Percentiles rank a stretch among this genome's conserved stretches.
Conservation (phyloP, 2,113 vertebrate genomes). For the Ploceus nigricollis region DNA sequence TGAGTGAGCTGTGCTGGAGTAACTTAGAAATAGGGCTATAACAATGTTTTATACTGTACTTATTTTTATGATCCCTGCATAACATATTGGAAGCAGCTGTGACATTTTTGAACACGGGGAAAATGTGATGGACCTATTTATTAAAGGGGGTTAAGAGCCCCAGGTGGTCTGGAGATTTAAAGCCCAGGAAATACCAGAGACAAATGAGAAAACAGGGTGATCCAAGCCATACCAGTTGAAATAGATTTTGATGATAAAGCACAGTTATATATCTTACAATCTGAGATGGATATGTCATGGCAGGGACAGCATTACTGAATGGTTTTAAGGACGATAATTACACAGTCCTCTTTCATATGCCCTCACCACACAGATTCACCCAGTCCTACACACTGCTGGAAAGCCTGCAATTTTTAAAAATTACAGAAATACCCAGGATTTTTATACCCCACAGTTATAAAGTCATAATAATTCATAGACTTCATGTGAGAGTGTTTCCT, state of each 20-base stretch:
- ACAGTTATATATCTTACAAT: not conserved
- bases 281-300: not conserved
- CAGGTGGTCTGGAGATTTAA: slow-evolving; percentile 58
- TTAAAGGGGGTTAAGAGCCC: slow-evolving; percentile 51
- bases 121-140: slow-evolving; percentile 55
- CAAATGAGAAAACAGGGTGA: slow-evolving; percentile 51
- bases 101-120: not conserved
- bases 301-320: not conserved
- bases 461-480: not conserved
- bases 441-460: not conserved
- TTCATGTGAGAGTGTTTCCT: not conserved
- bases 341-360: not conserved
- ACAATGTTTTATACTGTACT: slow-evolving; percentile 49
- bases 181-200: slow-evolving; percentile 52
- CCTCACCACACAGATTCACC: not conserved
- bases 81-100: slow-evolving; percentile 58
- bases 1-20: not conserved
- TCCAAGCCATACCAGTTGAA: slow-evolving; percentile 36
- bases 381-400: not conserved
- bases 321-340: not conserved
- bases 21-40: not conserved
- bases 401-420: not conserved
- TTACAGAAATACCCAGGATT: not conserved
- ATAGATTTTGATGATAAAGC: slow-evolving; percentile 47
- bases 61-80: slow-evolving; percentile 18